phyloP scores from a whole-genome alignment of 2,113 vertebrate species.

The Burhinus bistriatus region DNA sequence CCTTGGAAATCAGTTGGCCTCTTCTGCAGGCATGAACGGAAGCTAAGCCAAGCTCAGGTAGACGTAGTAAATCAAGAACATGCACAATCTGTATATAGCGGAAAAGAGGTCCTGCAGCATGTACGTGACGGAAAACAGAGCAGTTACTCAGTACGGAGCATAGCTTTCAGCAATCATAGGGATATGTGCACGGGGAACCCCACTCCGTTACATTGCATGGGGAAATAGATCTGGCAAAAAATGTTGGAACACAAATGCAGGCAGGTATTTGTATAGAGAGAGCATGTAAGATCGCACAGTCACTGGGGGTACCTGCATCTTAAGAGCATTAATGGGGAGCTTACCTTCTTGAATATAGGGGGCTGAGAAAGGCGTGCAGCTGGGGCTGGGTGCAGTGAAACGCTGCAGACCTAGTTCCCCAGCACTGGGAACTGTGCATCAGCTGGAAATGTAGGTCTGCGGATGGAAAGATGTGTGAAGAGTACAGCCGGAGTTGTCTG shows the following conservation, averaged over 20 bases:
- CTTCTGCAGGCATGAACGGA: background rate
- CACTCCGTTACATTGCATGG: fast-evolving
- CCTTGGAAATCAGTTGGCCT: background rate
- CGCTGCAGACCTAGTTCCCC: fast-evolving
- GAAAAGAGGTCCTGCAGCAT: background rate
- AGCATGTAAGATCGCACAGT: background rate
- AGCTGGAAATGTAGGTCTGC: background rate
- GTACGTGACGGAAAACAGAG: background rate
- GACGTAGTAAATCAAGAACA: too few species aligned
- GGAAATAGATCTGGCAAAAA: background rate
- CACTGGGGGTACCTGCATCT: background rate
- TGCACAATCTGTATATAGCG: background rate
- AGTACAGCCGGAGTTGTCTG: background rate
- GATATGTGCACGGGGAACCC: background rate
- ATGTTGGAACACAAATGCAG: background rate
- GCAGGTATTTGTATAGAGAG: background rate
- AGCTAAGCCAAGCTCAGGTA: background rate
- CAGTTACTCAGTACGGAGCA: background rate
- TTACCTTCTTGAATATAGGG: fast-evolving
- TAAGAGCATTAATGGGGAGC: background rate
- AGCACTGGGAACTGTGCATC: fast-evolving
- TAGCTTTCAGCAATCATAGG: fast-evolving
- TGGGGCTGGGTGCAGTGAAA: background rate
- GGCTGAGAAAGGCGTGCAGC: background rate
- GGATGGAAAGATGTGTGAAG: background rate